Conservation (phyloP, 2,888 invertebrate species). For the Plagodis pulveraria region DNA sequence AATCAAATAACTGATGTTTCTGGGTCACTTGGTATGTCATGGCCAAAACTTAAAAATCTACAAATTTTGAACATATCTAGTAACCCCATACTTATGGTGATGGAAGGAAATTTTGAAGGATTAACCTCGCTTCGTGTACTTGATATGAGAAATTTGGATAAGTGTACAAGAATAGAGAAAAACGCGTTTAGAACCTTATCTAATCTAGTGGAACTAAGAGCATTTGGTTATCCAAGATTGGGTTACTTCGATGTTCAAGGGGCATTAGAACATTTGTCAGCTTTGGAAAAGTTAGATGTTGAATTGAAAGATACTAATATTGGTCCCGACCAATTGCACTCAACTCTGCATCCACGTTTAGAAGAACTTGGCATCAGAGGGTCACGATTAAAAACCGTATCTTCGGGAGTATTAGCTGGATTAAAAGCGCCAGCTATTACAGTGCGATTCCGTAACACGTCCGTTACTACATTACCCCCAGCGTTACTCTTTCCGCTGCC, state of each 20-base stretch:
- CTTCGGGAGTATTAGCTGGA: slow-evolving; percentile 93
- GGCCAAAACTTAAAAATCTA: slow-evolving; percentile 89
- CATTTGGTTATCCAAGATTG: slow-evolving; percentile 91
- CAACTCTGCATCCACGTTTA: slow-evolving; percentile 91
- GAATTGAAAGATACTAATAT: slow-evolving; percentile 94
- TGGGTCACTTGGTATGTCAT: slow-evolving; percentile 86
- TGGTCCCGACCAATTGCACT: slow-evolving; percentile 92
- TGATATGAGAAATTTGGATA: slow-evolving; percentile 87
- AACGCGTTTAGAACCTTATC: slow-evolving; percentile 90
- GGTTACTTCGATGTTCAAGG: slow-evolving; percentile 95
- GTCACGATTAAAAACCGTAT: slow-evolving; percentile 89
- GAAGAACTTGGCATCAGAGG: slow-evolving; percentile 91
- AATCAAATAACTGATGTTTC: slow-evolving; percentile 87
- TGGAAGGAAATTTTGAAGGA: slow-evolving; percentile 90
- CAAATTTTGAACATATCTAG: slow-evolving; percentile 91
- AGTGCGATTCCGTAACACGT: slow-evolving; percentile 92
- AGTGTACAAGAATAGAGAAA: slow-evolving; percentile 92
- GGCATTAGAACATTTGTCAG: slow-evolving; percentile 89
- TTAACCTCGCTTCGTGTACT: slow-evolving; percentile 87
- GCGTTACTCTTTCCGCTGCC: slow-evolving; percentile 95
- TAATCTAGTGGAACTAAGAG: slow-evolving; percentile 88
- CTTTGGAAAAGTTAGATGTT: slow-evolving; percentile 91
- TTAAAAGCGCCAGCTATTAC: slow-evolving; percentile 89
- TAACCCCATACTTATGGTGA: slow-evolving; percentile 92
- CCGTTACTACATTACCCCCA: slow-evolving; percentile 90